Conservation (phyloP, 2,888 invertebrate genomes). For the Lasius fuliginosus region DNA sequence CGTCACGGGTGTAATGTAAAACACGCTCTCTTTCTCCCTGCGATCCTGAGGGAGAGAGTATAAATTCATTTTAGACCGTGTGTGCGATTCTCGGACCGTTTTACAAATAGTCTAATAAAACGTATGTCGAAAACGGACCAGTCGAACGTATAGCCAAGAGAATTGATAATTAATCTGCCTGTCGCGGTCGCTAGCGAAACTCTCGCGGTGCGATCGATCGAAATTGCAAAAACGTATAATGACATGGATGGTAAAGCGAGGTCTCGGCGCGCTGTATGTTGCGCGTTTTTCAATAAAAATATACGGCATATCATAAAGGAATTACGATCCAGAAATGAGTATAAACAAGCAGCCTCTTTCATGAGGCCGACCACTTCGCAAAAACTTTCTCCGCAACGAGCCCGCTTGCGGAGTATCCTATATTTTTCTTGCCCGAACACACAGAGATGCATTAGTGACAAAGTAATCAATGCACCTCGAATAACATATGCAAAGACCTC, state of each 20-base stretch:
- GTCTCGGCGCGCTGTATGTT: neutral
- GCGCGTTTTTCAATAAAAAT: slow-evolving; percentile 46
- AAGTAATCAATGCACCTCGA: slow-evolving; percentile 26
- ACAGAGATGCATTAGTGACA: neutral
- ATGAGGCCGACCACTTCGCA: neutral
- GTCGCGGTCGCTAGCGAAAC: slow-evolving; percentile 13
- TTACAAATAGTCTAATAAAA: slow-evolving; percentile 38
- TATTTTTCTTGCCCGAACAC: slow-evolving; percentile 33
- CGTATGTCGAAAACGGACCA: neutral
- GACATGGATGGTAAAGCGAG: neutral
- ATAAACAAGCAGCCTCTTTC: slow-evolving; percentile 28
- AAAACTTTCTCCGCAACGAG: slow-evolving; percentile 15
- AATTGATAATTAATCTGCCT: slow-evolving; percentile 45
- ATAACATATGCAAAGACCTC: neutral
- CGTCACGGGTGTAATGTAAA: slow-evolving; percentile 26
- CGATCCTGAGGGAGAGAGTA: slow-evolving; percentile 28
- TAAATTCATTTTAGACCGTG: slow-evolving; percentile 28
- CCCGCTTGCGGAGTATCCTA: neutral
- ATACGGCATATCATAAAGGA: slow-evolving; percentile 23
- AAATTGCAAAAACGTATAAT: slow-evolving; percentile 21
- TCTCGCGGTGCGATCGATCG: slow-evolving; percentile 4
- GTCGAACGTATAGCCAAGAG: slow-evolving; percentile 10
- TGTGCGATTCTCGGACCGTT: neutral
- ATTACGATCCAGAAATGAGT: slow-evolving; percentile 23
- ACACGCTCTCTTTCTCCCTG: slow-evolving; percentile 1